Percentiles rank a stretch among this genome's conserved stretches.
Conservation (phyloP, 2,797 vertebrate genomes). For the Rhinophrynus dorsalis region DNA sequence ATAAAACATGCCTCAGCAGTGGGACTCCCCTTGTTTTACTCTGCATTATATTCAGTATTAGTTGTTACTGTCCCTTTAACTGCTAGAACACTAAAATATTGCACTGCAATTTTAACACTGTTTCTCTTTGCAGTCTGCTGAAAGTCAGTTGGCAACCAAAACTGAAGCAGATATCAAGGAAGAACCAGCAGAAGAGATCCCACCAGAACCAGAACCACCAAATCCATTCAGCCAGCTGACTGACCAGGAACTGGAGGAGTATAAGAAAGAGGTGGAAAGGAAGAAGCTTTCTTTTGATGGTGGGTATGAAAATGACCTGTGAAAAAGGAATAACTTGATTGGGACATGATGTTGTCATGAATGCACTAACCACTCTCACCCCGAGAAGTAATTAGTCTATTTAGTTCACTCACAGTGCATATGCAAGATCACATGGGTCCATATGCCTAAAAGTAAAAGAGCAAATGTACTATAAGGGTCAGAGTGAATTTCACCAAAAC, state of each 20-base stretch:
- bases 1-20: too few relatives aligned
- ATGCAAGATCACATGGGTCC: too few relatives aligned
- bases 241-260: slow-evolving; percentile 93
- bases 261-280: slow-evolving; percentile 90
- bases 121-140: slow-evolving; percentile 77
- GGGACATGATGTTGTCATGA: too few relatives aligned
- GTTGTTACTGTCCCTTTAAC: too few relatives aligned
- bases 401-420: too few relatives aligned
- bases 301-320: slow-evolving; percentile 54
- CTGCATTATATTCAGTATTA: not conserved
- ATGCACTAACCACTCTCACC: too few relatives aligned
- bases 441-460: too few relatives aligned
- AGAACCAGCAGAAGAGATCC: slow-evolving; percentile 53
- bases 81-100: too few relatives aligned
- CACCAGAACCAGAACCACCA: slow-evolving; percentile 80
- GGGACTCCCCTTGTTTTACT: too few relatives aligned
- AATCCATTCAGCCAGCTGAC: slow-evolving; percentile 96
- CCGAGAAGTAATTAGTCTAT: too few relatives aligned
- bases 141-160: slow-evolving; percentile 65
- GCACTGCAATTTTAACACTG: slow-evolving; percentile 23
- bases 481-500: too few relatives aligned
- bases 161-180: slow-evolving; percentile 59
- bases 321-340: not conserved
- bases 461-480: too few relatives aligned
- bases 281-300: slow-evolving; percentile 83